Evolutionary conservation across 1,140 invertebrate genomes (phyloP).

Genomic region (Lucilia cuprina): DNA sequence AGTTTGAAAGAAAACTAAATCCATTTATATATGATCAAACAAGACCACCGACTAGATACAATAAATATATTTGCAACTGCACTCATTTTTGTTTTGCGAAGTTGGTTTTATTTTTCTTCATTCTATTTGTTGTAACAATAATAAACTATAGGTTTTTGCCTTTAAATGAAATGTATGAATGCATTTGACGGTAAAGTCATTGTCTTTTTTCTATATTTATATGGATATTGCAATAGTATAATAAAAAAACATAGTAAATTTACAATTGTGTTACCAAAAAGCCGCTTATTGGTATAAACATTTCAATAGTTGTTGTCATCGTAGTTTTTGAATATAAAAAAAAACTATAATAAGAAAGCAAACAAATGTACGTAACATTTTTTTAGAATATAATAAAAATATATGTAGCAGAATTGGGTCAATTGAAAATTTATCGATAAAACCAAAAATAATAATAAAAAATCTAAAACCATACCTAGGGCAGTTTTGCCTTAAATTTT

Average conservation of each 20-base stretch:
- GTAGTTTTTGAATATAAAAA: not conserved
- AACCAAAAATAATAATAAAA: not conserved
- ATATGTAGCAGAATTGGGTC: constrained; percentile 36
- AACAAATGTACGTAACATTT: constrained; percentile 7
- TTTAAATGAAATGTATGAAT: not conserved
- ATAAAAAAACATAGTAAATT: not conserved
- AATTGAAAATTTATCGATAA: constrained; percentile 43
- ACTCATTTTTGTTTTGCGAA: not conserved
- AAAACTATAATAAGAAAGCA: constrained; percentile 18
- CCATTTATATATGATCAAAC: not conserved
- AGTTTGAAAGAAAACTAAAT: not conserved
- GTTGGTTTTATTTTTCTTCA: not conserved
- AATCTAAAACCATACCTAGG: not conserved
- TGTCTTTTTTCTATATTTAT: not conserved
- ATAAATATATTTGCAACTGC: not conserved
- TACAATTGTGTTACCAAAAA: not conserved
- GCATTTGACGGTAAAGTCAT: not conserved
- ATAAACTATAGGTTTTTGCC: not conserved
- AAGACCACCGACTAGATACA: constrained; percentile 13
- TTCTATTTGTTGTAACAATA: not conserved
- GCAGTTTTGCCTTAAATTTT: not conserved
- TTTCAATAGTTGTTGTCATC: no score
- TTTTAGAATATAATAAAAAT: constrained; percentile 3
- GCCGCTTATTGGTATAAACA: not conserved
- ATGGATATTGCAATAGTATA: not conserved